phyloP scores from a whole-genome alignment of 2,888 invertebrate species.

The Allacma fusca region DNA sequence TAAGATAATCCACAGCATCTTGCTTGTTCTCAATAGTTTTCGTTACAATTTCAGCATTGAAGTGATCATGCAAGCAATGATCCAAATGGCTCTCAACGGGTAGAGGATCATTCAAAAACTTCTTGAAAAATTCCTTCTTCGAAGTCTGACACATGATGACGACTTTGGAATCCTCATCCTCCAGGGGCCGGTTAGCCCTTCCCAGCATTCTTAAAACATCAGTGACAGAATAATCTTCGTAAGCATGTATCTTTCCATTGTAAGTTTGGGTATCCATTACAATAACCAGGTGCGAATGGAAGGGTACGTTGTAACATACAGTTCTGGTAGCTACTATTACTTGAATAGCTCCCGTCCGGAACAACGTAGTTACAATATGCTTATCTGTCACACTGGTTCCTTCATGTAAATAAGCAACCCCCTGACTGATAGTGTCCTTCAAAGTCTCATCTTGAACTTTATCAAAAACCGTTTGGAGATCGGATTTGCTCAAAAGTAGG shows the following conservation, averaged over 20 bases:
- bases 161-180: constrained; percentile 92
- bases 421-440: constrained; percentile 89
- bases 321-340: constrained; percentile 91
- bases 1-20: constrained; percentile 98
- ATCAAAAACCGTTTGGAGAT: constrained; percentile 87
- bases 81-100: constrained; percentile 98
- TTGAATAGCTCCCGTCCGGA: constrained; percentile 88
- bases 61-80: constrained; percentile 97
- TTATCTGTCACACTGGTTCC: constrained; percentile 86
- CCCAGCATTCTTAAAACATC: constrained; percentile 99
- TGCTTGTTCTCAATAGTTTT: constrained; percentile 99
- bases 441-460: constrained; percentile 72
- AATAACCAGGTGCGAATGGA: constrained; percentile 91
- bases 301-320: constrained; percentile 90
- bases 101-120: constrained; percentile 94
- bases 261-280: constrained; percentile 96
- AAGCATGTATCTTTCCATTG: constrained; percentile 78
- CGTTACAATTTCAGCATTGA: constrained; percentile 99
- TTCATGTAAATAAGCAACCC: constrained; percentile 97
- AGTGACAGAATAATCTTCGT: constrained; percentile 97
- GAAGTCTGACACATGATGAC: constrained; percentile 96
- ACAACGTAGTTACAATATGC: constrained; percentile 89
- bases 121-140: constrained; percentile 98
- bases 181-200: constrained; percentile 88
- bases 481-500: constrained; percentile 85